phyloP scores from a whole-genome alignment of 2,113 vertebrate species.

The Aix galericulata region DNA sequence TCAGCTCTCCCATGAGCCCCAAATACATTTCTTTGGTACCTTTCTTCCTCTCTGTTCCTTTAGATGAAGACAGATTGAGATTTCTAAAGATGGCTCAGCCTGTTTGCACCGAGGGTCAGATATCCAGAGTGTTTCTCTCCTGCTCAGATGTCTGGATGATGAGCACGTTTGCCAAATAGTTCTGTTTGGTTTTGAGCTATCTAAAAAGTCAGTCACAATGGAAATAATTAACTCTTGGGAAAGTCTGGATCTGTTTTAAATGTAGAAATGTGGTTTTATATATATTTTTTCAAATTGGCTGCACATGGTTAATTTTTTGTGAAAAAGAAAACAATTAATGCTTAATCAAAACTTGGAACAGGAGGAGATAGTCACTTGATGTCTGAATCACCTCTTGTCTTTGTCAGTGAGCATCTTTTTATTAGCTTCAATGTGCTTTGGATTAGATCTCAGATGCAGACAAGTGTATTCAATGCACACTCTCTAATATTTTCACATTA shows the following conservation, averaged over 20 bases:
- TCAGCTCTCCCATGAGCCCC: background rate
- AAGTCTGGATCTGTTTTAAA: constrained; percentile 7
- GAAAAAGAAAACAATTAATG: constrained; percentile 24
- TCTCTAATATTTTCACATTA: constrained; percentile 5
- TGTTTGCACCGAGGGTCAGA: background rate
- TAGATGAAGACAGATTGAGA: background rate
- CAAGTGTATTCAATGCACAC: background rate
- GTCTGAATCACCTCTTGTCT: constrained; percentile 50
- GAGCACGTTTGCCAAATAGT: background rate
- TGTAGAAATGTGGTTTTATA: background rate
- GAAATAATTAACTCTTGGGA: background rate
- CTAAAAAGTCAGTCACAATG: background rate
- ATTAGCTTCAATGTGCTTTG: constrained; percentile 20
- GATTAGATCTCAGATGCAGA: constrained; percentile 9
- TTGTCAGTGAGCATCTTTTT: constrained; percentile 24
- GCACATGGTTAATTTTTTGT: background rate
- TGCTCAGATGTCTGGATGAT: background rate
- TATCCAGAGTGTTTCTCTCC: background rate
- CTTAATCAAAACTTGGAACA: constrained; percentile 28
- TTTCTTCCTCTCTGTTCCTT: background rate
- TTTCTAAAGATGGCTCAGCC: background rate
- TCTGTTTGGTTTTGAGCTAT: background rate
- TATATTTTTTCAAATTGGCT: background rate
- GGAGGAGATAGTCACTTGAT: constrained; percentile 49
- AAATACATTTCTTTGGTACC: background rate